Base-by-base conservation (phyloP, 2,888 invertebrate genomes). In the Tyria jacobaeae region DNA sequence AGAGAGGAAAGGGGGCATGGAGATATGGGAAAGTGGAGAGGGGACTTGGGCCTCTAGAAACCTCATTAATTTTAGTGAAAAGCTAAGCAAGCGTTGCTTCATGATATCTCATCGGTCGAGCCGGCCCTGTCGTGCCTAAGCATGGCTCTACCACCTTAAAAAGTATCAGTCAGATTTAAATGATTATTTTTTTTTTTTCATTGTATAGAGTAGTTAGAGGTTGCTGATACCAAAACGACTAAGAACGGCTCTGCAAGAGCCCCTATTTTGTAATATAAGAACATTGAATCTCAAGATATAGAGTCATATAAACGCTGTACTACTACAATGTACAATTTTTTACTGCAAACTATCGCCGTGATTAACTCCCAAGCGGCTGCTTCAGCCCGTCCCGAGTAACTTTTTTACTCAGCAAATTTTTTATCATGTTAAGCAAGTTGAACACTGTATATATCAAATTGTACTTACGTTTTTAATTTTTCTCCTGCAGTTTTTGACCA, bases 361-460 rank as follows among this genome's bases (percentile, higher is more conserved):
- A 75, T 75, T 76, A 66, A 65, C 62, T 75, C 75, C 70, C 76
- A 44, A 39, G 75, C 27, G 75, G 55, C 62, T 51, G 58, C 62
- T 63, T 65, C 48, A 58, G 64, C 60, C 62, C 62, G 57, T 41
- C 39, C 54, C 27, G 61, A 56, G 56, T 49, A 75, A 71, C 56
- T 64, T 76, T 66, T 66, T 62, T 57, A 49, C 53, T 63, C 71
- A 50, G 68, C 48, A 35, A 51, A 53, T 64, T 59, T 60, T 60
- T 60, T 31, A 54, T 54, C 48, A 53, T 39, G 60, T 60, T 60
- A 54, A 39, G 21, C 35, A 53, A 52, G 47, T 55, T 44, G 34
- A 55, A 21, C 31, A 55, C 21, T 31, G 12, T 15, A 12, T 41
- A 27, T 41, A 34, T 44, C 44, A 41, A 53, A 6, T 53, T 44